A percentile compares a stretch with the other conserved stretches of the same genome.
These are phyloP conservation scores for Caloenas nicobarica DNA, from an alignment of 2,113 vertebrate species.

Conservation along the genomic window DNA sequence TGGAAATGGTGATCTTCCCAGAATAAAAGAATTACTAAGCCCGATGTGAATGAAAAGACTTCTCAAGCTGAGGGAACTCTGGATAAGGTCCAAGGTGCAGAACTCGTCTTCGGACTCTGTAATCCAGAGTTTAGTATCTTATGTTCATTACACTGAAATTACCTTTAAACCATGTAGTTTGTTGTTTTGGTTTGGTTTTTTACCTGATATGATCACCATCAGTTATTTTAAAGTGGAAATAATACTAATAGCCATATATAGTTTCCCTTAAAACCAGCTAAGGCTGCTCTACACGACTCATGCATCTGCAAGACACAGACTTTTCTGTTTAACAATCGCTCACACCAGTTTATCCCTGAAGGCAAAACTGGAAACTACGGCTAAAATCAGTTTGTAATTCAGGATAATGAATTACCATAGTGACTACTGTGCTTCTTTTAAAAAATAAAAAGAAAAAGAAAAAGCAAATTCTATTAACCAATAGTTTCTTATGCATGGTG, in stretches of 20 bases:
- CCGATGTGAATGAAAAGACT: background rate
- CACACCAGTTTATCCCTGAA: background rate
- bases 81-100: background rate
- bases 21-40: background rate
- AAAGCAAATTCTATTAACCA: background rate
- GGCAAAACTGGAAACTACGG: background rate
- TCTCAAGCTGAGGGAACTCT: background rate
- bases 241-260: background rate
- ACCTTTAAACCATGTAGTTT: background rate
- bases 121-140: background rate
- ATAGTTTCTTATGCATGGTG: background rate
- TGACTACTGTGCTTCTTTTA: background rate
- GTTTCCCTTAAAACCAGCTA: background rate
- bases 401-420: background rate
- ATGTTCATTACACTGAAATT: background rate
- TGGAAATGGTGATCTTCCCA: background rate
- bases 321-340: background rate
- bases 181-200: background rate
- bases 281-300: background rate
- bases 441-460: background rate
- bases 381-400: background rate
- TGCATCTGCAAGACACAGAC: background rate
- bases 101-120: background rate
- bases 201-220: background rate
- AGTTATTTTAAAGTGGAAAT: background rate